Conservation (phyloP, 2,797 vertebrate genomes). For the Tarsius wallacei region DNA sequence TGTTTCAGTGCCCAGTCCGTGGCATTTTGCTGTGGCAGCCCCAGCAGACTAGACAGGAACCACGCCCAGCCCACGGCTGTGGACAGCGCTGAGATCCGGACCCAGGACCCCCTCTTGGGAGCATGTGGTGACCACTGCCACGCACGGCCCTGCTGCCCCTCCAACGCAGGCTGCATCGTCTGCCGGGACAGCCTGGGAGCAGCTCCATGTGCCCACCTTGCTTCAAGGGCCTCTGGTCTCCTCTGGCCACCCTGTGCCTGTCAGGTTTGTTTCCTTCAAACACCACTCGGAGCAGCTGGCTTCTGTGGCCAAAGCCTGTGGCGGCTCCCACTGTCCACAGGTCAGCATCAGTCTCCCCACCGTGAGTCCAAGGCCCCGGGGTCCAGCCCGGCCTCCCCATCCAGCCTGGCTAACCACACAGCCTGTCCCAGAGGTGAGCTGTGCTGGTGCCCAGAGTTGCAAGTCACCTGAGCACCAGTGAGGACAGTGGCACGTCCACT, state of each 20-base stretch:
- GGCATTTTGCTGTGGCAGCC: background rate
- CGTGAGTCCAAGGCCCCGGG: background rate
- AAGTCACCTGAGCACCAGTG: background rate
- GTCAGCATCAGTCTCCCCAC: background rate
- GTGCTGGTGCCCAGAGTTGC: background rate
- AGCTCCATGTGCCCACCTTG: background rate
- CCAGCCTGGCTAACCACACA: background rate
- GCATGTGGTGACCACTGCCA: too few species aligned
- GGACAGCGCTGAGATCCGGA: background rate
- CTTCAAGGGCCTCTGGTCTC: background rate
- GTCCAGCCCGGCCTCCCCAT: background rate
- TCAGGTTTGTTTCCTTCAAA: background rate
- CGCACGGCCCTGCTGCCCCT: background rate
- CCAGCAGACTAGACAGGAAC: background rate
- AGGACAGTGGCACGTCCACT: background rate
- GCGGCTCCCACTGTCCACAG: background rate
- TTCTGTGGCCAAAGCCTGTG: background rate
- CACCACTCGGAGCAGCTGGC: background rate
- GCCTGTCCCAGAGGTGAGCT: background rate
- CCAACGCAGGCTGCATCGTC: background rate
- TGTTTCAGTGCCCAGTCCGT: background rate
- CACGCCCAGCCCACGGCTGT: background rate
- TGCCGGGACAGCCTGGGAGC: background rate
- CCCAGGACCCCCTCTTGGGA: background rate
- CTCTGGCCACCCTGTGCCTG: background rate